phyloP scores from a whole-genome alignment of 2,797 vertebrate genomes.

The Argentina silus region DNA sequence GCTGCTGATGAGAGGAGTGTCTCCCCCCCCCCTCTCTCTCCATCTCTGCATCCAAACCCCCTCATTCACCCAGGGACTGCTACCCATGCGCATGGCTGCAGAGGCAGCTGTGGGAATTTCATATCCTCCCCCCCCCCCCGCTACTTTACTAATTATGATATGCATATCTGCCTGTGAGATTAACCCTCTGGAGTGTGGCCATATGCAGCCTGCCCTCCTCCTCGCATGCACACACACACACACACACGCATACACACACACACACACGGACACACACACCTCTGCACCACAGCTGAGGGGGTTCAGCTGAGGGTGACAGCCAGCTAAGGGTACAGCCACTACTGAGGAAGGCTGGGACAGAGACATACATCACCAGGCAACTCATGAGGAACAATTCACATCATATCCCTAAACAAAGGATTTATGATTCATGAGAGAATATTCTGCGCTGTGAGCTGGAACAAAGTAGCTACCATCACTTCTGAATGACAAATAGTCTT shows the following conservation, averaged over 20 bases:
- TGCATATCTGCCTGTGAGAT: constrained; percentile 63
- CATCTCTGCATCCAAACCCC: not conserved
- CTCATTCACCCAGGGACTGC: constrained; percentile 33
- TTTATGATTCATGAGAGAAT: not conserved
- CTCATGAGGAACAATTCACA: constrained; percentile 16
- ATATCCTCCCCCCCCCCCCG: constrained; percentile 42
- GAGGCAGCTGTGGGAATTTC: constrained; percentile 57
- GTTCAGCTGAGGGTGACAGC: constrained; percentile 48
- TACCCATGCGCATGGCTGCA: constrained; percentile 30
- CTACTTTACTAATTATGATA: constrained; percentile 19
- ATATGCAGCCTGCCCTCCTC: constrained; percentile 50
- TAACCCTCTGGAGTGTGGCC: constrained; percentile 59
- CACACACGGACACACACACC: constrained; percentile 5
- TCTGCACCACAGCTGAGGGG: constrained; percentile 49
- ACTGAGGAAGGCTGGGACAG: constrained; percentile 6
- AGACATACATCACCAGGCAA: constrained; percentile 26
- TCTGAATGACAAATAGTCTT: not conserved
- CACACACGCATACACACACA: constrained; percentile 18
- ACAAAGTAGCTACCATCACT: not conserved
- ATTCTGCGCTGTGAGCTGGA: not conserved
- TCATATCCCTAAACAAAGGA: constrained; percentile 12
- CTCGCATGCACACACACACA: constrained; percentile 29
- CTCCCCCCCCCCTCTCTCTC: not conserved
- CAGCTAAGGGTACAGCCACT: not conserved
- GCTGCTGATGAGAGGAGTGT: constrained; percentile 18